Conservation (phyloP, 2,113 vertebrate species). For the Antennarius striatus region DNA sequence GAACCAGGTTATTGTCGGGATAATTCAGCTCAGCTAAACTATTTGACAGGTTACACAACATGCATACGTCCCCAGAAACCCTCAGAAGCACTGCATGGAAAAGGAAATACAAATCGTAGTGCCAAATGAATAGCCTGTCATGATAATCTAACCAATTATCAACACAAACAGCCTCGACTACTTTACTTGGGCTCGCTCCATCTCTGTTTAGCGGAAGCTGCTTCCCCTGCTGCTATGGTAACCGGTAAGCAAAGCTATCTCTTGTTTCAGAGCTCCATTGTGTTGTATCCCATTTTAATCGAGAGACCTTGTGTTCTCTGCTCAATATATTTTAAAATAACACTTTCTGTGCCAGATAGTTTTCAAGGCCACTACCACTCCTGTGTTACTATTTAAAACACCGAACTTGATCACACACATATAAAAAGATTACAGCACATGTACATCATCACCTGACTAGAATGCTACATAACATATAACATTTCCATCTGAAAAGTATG, state of each 20-base stretch:
- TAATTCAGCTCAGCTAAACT: conserved; percentile 65
- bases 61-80: conserved; percentile 32
- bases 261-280: conserved; percentile 66
- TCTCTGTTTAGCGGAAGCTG: conserved; percentile 37
- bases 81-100: conserved; percentile 33
- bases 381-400: conserved; percentile 11
- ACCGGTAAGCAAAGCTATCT: conserved; percentile 78
- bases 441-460: too few relatives aligned
- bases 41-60: conserved; percentile 44
- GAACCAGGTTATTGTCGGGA: conserved; percentile 56
- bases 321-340: conserved; percentile 47
- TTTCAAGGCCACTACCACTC: conserved; percentile 6
- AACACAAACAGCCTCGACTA: conserved; percentile 58
- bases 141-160: conserved; percentile 72
- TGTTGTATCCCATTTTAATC: conserved; percentile 66
- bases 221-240: conserved; percentile 72
- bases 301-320: conserved; percentile 51
- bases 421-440: too few relatives aligned
- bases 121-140: conserved; percentile 66
- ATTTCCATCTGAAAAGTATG: background rate
- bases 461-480: too few relatives aligned
- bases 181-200: conserved; percentile 47
- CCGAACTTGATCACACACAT: too few relatives aligned
- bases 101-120: conserved; percentile 52
- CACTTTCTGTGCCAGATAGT: conserved; percentile 16